A percentile compares a stretch with the other conserved stretches of the same genome.
phyloP scores from a whole-genome alignment of 2,113 vertebrate species.

The Malurus cyaneus region DNA sequence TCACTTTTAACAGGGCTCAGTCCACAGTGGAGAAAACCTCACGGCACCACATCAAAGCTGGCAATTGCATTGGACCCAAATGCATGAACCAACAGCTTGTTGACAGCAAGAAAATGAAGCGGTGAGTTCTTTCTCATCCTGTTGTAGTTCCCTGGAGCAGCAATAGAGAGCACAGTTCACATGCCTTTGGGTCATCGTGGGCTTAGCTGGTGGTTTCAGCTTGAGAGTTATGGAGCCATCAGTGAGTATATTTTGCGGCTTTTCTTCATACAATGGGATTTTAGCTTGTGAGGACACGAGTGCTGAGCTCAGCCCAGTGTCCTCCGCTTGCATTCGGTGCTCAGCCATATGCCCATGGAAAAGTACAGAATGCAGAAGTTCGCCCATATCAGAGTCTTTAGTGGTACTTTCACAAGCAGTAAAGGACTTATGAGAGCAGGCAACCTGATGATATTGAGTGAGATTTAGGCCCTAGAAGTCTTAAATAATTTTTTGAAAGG shows the following conservation, averaged over 20 bases:
- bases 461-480: not conserved
- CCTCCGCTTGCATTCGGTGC: rapidly evolving
- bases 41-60: constrained; percentile 10
- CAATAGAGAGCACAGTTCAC: constrained; percentile 32
- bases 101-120: constrained; percentile 65
- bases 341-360: not conserved
- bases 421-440: not conserved
- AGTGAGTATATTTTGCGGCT: not conserved
- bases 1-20: constrained; percentile 65
- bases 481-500: not conserved
- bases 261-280: not conserved
- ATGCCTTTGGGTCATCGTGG: not conserved
- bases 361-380: not conserved
- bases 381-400: not conserved
- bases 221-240: not conserved
- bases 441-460: not conserved
- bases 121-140: constrained; percentile 60
- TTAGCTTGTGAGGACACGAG: not conserved
- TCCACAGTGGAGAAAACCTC: constrained; percentile 62
- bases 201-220: not conserved
- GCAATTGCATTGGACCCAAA: constrained; percentile 53
- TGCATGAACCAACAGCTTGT: constrained; percentile 37
- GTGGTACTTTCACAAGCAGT: not conserved
- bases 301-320: not conserved
- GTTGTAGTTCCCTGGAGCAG: not conserved